Conservation (phyloP, 2,888 invertebrate species). For the Phyllotreta cruciferae region DNA sequence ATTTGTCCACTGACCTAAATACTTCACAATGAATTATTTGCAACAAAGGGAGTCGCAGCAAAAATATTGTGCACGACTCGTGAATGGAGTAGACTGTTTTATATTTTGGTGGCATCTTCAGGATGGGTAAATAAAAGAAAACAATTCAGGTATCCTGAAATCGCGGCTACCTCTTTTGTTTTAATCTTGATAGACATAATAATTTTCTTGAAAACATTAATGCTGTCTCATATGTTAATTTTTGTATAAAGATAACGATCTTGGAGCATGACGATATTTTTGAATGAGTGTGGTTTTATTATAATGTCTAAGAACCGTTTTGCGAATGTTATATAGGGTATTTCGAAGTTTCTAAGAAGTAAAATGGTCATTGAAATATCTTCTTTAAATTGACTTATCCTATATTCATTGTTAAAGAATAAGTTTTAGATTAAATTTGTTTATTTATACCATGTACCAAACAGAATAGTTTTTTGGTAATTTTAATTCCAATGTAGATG, state of each 20-base stretch:
- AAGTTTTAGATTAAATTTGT: too few relatives aligned
- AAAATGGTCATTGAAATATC: too few relatives aligned
- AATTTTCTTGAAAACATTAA: slow-evolving; percentile 21
- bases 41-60: too few relatives aligned
- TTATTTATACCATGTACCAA: too few relatives aligned
- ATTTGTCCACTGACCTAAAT: slow-evolving; percentile 18
- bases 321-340: neutral
- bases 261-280: slow-evolving; percentile 13
- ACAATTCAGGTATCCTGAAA: slow-evolving; percentile 16
- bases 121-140: slow-evolving; percentile 1
- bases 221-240: slow-evolving; percentile 22
- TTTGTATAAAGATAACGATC: slow-evolving; percentile 15
- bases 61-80: too few relatives aligned
- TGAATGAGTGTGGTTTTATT: slow-evolving; percentile 13
- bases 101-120: slow-evolving; percentile 3
- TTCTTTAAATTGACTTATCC: too few relatives aligned
- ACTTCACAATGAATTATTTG: neutral
- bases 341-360: too few relatives aligned
- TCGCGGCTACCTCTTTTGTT: slow-evolving; percentile 21
- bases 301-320: neutral
- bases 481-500: too few relatives aligned
- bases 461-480: too few relatives aligned
- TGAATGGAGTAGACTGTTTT: too few relatives aligned
- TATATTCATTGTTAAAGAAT: too few relatives aligned
- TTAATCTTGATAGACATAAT: slow-evolving; percentile 22